Percentiles rank a stretch among this genome's conserved stretches.
Evolutionary conservation across 1,140 invertebrate species (phyloP).

Genomic region (Aphidius ervi): DNA sequence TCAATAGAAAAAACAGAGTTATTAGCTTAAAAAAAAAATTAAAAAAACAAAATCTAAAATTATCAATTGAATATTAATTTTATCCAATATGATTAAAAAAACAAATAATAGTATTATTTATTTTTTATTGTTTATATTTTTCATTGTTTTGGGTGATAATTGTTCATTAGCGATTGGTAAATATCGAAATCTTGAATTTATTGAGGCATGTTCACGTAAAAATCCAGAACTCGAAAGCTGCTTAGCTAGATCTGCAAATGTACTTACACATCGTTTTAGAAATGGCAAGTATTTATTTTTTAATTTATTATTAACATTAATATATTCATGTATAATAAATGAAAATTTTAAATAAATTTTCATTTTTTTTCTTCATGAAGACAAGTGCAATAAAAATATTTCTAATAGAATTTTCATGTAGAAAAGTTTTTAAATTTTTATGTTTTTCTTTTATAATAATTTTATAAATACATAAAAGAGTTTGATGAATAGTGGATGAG

Average conservation of each 20-base stretch:
- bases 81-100: too few species aligned
- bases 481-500: too few species aligned
- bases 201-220: conserved; percentile 64
- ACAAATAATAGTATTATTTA: too few species aligned
- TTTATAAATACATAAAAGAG: background rate
- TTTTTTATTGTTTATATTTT: background rate
- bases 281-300: conserved; percentile 42
- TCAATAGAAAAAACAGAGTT: too few species aligned
- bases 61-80: too few species aligned
- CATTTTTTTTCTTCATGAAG: background rate
- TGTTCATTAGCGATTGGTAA: conserved; percentile 35
- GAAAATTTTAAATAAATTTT: background rate
- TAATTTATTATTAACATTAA: too few species aligned
- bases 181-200: conserved; percentile 51
- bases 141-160: conserved; percentile 5
- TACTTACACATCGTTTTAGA: conserved; percentile 64
- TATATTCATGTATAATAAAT: too few species aligned
- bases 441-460: background rate
- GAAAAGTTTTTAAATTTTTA: background rate
- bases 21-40: too few species aligned
- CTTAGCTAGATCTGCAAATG: conserved; percentile 66
- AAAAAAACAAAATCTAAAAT: too few species aligned
- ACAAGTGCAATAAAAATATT: too few species aligned
- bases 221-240: conserved; percentile 70
- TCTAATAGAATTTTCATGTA: background rate